phyloP scores from a whole-genome alignment of 2,113 vertebrate species.

The Rafetus swinhoei region DNA sequence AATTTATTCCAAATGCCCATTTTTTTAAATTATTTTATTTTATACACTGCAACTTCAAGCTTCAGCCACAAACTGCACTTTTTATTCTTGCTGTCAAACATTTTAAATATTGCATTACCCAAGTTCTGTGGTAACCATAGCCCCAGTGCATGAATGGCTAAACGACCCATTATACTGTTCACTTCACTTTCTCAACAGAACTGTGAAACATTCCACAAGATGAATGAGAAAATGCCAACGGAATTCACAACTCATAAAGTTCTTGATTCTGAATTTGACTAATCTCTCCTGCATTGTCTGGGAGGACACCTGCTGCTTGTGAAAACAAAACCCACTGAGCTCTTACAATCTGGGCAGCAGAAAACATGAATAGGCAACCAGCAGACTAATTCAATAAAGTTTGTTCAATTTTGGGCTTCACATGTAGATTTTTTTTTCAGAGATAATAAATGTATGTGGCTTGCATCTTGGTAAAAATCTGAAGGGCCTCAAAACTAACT shows the following conservation, averaged over 20 bases:
- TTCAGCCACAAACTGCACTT: neutral
- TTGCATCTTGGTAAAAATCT: neutral
- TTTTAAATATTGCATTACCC: rapidly evolving
- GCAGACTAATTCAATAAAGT: conserved; percentile 34
- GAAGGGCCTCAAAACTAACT: neutral
- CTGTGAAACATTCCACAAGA: neutral
- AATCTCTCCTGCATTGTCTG: neutral
- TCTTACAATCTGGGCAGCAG: neutral
- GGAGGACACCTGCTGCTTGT: conserved; percentile 16
- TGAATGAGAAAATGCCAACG: rapidly evolving
- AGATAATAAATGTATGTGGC: neutral
- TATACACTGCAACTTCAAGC: rapidly evolving
- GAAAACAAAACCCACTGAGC: conserved; percentile 32
- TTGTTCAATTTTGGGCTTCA: neutral
- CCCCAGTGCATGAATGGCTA: rapidly evolving
- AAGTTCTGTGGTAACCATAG: neutral
- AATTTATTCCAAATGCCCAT: neutral
- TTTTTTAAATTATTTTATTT: neutral
- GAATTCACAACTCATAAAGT: rapidly evolving
- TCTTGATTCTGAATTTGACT: neutral
- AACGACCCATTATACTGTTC: rapidly evolving
- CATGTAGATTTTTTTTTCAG: neutral
- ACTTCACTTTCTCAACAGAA: neutral
- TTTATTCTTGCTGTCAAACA: rapidly evolving
- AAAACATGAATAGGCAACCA: conserved; percentile 28